Conservation (phyloP, 2,888 invertebrate species). For the Biston betularia region DNA sequence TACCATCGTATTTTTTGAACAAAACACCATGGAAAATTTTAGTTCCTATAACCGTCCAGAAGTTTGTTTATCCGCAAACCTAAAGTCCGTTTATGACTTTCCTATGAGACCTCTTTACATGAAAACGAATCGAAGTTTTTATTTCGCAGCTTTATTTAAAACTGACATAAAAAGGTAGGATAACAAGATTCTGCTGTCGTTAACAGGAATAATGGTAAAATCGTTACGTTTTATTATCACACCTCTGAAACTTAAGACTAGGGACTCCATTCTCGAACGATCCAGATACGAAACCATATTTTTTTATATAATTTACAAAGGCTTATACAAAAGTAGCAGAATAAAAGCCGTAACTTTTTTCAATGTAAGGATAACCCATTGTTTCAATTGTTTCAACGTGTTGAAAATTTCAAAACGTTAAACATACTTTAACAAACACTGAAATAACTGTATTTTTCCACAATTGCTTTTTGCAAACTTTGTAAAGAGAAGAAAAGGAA, state of each 20-base stretch:
- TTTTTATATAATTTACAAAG: too few relatives aligned
- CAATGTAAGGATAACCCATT: not conserved
- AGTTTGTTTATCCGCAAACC: slow-evolving; percentile 42
- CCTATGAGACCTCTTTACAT: slow-evolving; percentile 72
- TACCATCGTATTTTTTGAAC: not conserved
- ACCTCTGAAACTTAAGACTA: slow-evolving; percentile 11
- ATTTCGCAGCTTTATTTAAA: slow-evolving; percentile 73
- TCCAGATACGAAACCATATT: not conserved
- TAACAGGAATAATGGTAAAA: slow-evolving; percentile 45
- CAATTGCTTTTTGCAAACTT: too few relatives aligned
- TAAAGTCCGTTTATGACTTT: slow-evolving; percentile 76
- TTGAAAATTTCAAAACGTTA: not conserved
- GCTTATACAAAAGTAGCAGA: too few relatives aligned
- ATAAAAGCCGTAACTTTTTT: not conserved
- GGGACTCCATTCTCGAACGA: not conserved
- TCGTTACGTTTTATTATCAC: slow-evolving; percentile 36
- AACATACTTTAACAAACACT: too few relatives aligned
- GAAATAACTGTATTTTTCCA: too few relatives aligned
- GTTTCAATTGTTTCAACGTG: not conserved
- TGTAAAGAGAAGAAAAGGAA: too few relatives aligned
- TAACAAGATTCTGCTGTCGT: slow-evolving; percentile 51
- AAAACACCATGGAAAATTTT: not conserved
- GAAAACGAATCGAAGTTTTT: slow-evolving; percentile 77
- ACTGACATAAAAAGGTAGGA: slow-evolving; percentile 53
- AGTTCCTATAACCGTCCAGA: not conserved